These are phyloP conservation scores for Chinchilla lanigera DNA, from an alignment of 2,113 vertebrate genomes.

Conservation along the genomic window DNA sequence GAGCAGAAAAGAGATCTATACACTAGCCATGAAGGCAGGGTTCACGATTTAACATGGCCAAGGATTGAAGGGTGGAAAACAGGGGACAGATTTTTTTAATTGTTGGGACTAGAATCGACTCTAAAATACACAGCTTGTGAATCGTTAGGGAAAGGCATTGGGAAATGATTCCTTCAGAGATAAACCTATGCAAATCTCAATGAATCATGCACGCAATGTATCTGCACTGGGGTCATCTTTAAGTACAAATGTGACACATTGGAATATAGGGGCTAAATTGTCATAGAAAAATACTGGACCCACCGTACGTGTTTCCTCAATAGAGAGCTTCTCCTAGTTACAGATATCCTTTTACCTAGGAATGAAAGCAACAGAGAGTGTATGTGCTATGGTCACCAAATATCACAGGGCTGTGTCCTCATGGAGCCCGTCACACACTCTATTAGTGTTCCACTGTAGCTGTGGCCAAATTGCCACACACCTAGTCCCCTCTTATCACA, in stretches of 20 bases:
- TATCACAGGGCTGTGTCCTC: not conserved
- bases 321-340: not conserved
- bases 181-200: not conserved
- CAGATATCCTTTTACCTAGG: not conserved
- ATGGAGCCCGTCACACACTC: not conserved
- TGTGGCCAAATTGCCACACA: not conserved
- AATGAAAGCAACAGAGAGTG: not conserved
- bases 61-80: not conserved
- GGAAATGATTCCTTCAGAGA: not conserved
- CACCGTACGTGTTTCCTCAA: not conserved
- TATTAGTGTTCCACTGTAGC: not conserved
- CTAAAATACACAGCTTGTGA: not conserved
- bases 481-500: not conserved
- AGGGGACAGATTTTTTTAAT: not conserved
- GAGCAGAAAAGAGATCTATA: not conserved
- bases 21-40: not conserved
- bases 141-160: conserved; percentile 2
- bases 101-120: not conserved
- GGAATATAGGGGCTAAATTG: not conserved
- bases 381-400: not conserved
- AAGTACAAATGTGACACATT: not conserved
- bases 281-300: not conserved
- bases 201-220: not conserved
- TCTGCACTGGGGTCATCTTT: not conserved
- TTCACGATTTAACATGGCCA: not conserved